A percentile compares a stretch with the other conserved stretches of the same genome.
Evolutionary conservation across 2,888 invertebrate species (phyloP).

Genomic region (Ichneumoninae sp.): DNA sequence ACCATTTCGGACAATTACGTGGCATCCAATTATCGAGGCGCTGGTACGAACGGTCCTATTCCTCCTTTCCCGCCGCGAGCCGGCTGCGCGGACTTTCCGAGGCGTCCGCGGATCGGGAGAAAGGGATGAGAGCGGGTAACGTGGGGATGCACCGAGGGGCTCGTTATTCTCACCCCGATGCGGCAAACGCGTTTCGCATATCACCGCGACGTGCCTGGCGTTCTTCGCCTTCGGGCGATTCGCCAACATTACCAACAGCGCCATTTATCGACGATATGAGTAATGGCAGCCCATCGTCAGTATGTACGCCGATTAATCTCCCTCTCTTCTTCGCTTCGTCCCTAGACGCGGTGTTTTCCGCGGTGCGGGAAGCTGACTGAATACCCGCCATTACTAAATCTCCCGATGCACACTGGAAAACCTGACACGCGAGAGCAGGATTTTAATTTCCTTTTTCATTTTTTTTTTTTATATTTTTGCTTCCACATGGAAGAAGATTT

Average conservation of each 20-base stretch:
- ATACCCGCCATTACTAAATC: too few species aligned
- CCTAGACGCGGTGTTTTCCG: not conserved
- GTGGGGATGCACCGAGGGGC: slow-evolving; percentile 68
- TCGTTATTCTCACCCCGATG: slow-evolving; percentile 75
- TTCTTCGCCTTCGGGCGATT: slow-evolving; percentile 71
- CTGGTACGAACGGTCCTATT: slow-evolving; percentile 51
- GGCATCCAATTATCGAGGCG: slow-evolving; percentile 77
- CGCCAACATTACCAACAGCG: slow-evolving; percentile 33
- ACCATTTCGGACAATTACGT: slow-evolving; percentile 77
- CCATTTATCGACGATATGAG: slow-evolving; percentile 66
- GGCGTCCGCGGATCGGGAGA: slow-evolving; percentile 41
- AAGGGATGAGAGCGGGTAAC: slow-evolving; percentile 59
- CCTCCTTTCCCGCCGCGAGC: slow-evolving; percentile 22
- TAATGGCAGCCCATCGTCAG: slow-evolving; percentile 58
- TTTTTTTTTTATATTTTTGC: too few species aligned
- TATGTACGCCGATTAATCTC: slow-evolving; percentile 62
- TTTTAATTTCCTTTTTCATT: too few species aligned
- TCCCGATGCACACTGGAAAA: too few species aligned
- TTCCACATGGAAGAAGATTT: too few species aligned
- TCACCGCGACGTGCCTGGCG: slow-evolving; percentile 74
- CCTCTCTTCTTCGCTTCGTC: slow-evolving; percentile 57
- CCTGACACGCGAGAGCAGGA: too few species aligned
- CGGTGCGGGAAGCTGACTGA: not conserved
- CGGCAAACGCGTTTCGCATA: slow-evolving; percentile 76
- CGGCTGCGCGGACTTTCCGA: slow-evolving; percentile 11